Base-by-base conservation (phyloP, 1,140 invertebrate genomes). In the Hypsibius dujardini region DNA sequence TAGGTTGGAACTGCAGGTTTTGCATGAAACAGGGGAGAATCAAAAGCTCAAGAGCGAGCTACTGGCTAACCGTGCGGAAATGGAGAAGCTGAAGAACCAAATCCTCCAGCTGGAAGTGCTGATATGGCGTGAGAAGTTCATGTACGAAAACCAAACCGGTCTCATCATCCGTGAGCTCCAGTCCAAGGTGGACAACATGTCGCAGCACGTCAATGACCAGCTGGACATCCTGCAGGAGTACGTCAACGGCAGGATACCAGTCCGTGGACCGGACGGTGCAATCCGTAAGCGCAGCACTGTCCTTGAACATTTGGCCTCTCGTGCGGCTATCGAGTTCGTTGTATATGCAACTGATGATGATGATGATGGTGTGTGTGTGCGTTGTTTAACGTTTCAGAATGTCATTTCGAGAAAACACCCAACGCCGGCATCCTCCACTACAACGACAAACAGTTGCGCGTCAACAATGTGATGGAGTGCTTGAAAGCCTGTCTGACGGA, bases 11-110 rank as follows among this genome's bases (percentile, higher is more conserved):
- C 62, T 67, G 7, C 62, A 67, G 45, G 62, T 67, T 12, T 42
- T 67, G 12, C 62, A 67, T 67, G 62, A 67, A 42, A 67, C 62
- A 3, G 62, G 62, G 45, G 62, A 67, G 62, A 67, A 67, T 42
- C 62, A 67, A 67, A 67, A 67, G 42, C 62, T 67, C 12, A 67
- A 67, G 42, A 67, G 62, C 42, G 62, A 67, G 45, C 62, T 67
- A 7, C 42, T 67, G 62, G 62, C 12, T 42, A 67, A 67, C 42
- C 62, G 62, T 12, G 62, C 62, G 12, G 62, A 67, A 67, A 67
- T 67, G 62, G 62, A 67, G 62, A 67, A 67, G 62, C 62, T 67
- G 62, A 67, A 67, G 42, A 67, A 67, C 62, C 62, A 67, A 45
- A 67, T 67, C 62, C 62, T 67, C 12, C 62, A 67, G 62, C 42